These are phyloP conservation scores for Gryllus bimaculatus DNA, from an alignment of 1,140 invertebrate genomes.

Conservation along the genomic window DNA sequence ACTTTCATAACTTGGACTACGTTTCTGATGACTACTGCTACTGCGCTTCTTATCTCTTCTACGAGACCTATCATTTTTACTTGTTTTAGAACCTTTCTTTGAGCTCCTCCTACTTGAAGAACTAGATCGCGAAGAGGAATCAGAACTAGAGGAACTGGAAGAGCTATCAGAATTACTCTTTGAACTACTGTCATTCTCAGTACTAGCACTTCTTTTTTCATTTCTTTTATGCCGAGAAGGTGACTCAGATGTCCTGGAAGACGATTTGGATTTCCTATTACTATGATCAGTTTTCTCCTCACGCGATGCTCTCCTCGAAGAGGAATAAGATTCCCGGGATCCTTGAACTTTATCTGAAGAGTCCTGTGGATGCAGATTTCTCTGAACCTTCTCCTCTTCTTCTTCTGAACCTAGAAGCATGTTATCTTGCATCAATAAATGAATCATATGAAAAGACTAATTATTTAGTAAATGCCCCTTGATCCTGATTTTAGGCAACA, in stretches of 20 bases:
- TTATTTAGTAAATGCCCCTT: too few relatives aligned
- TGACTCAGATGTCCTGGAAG: conserved; percentile 1
- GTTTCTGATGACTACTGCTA: conserved; percentile 6
- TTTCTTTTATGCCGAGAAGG: conserved; percentile 7
- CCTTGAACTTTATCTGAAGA: neutral
- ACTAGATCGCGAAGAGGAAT: conserved; percentile 11
- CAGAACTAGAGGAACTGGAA: neutral
- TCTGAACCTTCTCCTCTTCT: conserved; percentile 8
- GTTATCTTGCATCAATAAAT: neutral
- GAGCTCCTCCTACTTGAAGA: conserved; percentile 10
- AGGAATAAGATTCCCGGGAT: neutral
- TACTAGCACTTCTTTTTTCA: neutral
- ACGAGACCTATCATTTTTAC: neutral
- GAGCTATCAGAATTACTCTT: conserved; percentile 16
- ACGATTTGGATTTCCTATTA: conserved; percentile 10
- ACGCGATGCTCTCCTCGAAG: neutral
- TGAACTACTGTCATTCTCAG: conserved; percentile 14
- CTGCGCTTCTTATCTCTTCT: conserved; percentile 9
- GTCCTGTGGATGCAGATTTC: conserved; percentile 9
- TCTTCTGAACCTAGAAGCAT: conserved; percentile 14
- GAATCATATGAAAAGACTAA: too few relatives aligned
- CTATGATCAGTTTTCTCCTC: neutral
- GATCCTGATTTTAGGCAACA: too few relatives aligned
- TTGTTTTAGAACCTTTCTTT: conserved; percentile 7
- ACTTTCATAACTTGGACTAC: conserved; percentile 10